Conservation (phyloP, 2,888 invertebrate genomes). For the Ethmia dodecea region DNA sequence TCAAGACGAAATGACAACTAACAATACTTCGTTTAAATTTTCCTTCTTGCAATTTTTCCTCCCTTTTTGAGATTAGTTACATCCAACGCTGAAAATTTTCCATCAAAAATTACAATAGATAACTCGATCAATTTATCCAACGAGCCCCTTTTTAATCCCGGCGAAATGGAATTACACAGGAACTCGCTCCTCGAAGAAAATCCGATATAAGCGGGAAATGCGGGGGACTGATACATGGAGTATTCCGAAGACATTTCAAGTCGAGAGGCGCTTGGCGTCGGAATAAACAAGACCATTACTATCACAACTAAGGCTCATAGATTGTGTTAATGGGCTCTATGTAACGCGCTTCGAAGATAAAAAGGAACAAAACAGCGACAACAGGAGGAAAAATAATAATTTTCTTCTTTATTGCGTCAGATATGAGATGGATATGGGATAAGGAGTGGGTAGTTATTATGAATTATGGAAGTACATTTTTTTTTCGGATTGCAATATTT, state of each 20-base stretch:
- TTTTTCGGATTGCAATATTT: too few relatives aligned
- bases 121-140: slow-evolving; percentile 36
- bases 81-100: slow-evolving; percentile 19
- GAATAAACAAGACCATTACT: slow-evolving; percentile 67
- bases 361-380: slow-evolving; percentile 28
- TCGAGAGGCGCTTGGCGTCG: slow-evolving; percentile 36
- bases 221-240: slow-evolving; percentile 25
- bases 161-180: slow-evolving; percentile 47
- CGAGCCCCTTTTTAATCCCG: slow-evolving; percentile 54
- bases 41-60: too few relatives aligned
- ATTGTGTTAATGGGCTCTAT: slow-evolving; percentile 54
- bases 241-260: slow-evolving; percentile 31
- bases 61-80: too few relatives aligned
- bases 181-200: slow-evolving; percentile 39
- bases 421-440: slow-evolving; percentile 5
- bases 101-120: slow-evolving; percentile 36
- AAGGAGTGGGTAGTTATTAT: too few relatives aligned
- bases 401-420: slow-evolving; percentile 6
- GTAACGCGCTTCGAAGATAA: slow-evolving; percentile 40
- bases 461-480: too few relatives aligned
- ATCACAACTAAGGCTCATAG: slow-evolving; percentile 60
- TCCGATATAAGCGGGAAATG: slow-evolving; percentile 32
- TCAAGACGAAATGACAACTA: too few relatives aligned
- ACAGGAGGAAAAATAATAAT: slow-evolving; percentile 2
- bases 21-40: too few relatives aligned